Base-by-base conservation (phyloP, 2,113 vertebrate genomes). In the Ameiurus melas region DNA sequence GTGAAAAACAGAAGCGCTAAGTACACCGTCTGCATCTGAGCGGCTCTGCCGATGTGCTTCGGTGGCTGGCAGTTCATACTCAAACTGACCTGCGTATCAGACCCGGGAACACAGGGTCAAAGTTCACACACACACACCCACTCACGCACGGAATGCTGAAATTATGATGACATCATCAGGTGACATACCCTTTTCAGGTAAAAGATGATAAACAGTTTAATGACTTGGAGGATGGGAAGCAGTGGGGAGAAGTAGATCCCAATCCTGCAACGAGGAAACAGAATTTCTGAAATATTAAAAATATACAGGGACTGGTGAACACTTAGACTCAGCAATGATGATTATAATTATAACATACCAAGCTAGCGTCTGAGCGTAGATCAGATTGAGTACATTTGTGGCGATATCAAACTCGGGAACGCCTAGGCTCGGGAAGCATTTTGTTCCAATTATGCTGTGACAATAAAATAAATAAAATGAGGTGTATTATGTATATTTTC, bases 201-300 rank as follows among this genome's bases (percentile, higher is more conserved):
- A 94, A 99, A 98, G 89, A 98, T 91, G 90, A 98, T 92, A 89
- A 96, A 96, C 82, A 98, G 95, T 60, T 96, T 94, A 51, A 98
- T 90, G 53, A 96, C 97, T 93, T 99, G 98, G 85, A 99, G 97
- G 88, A 94, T 93, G 27, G 98, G 98, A 85, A 99, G 94, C 85
- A 99, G 93, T 78, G 98, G 98, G 78, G 97, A 96, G 92, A 99
- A 99, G 93, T 97, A 97, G 89, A 98, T 96, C 77, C 98, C 97
- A 19, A 98, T 96, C 98, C 98, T 99, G 75, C 0, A 51, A 86
- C 55, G 71, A 92, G 91, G 90, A 87, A 88, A 86, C 19, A 66
- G 87, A 58, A 86, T 27, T 4, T 43, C 47, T 7, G 43, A 47
- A 47, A 47, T 47, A 47, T 47, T 64, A 75, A 64, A 89, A 51